Evolutionary conservation across 2,888 invertebrate species (phyloP).

Genomic region (Habrosyne pyritoides): DNA sequence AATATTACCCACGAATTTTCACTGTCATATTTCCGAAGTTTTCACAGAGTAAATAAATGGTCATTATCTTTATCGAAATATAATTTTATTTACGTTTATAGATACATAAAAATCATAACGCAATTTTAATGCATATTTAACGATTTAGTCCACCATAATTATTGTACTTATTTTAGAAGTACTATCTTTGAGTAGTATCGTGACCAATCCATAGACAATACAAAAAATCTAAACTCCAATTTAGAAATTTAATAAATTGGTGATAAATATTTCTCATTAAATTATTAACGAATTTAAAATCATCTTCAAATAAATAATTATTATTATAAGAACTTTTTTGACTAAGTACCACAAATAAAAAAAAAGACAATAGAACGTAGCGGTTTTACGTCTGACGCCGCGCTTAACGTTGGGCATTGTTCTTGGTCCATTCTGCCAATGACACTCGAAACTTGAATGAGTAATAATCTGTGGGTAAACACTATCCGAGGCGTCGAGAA

Average conservation of each 20-base stretch:
- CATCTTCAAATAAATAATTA: no score
- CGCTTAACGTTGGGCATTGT: background rate
- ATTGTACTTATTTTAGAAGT: background rate
- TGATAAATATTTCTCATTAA: no score
- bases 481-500: conserved; percentile 26
- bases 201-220: background rate
- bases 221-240: no score
- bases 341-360: background rate
- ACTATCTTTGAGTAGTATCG: no score
- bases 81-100: no score
- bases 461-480: conserved; percentile 20
- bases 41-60: background rate
- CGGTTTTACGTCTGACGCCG: conserved; percentile 13
- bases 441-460: conserved; percentile 9
- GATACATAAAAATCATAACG: conserved; percentile 12
- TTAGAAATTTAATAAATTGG: no score
- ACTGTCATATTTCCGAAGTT: background rate
- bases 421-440: conserved; percentile 2
- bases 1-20: background rate
- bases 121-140: conserved; percentile 15
- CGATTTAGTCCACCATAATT: no score
- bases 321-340: no score
- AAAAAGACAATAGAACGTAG: conserved; percentile 26
- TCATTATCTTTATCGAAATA: background rate
- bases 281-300: no score